Evolutionary conservation across 2,113 vertebrate genomes (phyloP), one percentile per base, ranked within the genome.

Genomic region (Fulica atra): DNA sequence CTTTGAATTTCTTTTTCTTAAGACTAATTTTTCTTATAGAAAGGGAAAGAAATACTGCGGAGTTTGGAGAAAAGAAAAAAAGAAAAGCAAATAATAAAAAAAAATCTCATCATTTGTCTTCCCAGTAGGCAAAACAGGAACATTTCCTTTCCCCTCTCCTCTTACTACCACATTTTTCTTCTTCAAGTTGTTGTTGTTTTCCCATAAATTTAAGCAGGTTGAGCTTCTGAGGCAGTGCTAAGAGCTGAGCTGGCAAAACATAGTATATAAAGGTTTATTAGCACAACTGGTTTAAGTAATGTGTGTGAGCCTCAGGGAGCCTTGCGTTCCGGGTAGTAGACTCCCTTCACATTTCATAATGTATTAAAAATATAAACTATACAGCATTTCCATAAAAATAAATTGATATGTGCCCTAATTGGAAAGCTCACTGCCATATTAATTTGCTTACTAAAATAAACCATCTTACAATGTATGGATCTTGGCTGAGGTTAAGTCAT

Each of bases 251-350:
- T 86, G 84, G 92, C 79, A 97, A 96, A 96, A 97, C 88, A 88
- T 35, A 89, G 73, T 86, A 94, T 94, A 88, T 88, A 96, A 95
- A 96, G 80, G 96, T 92, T 98, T 98, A 97, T 97, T 97, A 97
- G 93, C 92, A 97, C 96, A 97, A 97, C 94, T 96, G 93, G 17
- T 89, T 89, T 97, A 97, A 97, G 81, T 92, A 98, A 97, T 80
- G 70, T 85, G 68, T 71, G 70, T 90, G 90, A 96, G 89, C 89
- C 94, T 91, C 86, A 60, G 7, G 84, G 86, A 97, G 86, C 56
- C 86, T 97, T 95, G 81, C 87, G 81, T 91, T 96, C 91, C 6
- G 33, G 72, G 63, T 87, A 96, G 85, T 36, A 96, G 92, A 87
- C 81, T 97, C 87, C 69, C 78, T 95, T 83, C 88, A 91, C 66